Percentiles rank a stretch among this genome's conserved stretches.
These are phyloP conservation scores for Meda fulgida DNA, from an alignment of 2,797 vertebrate genomes.

Conservation along the genomic window DNA sequence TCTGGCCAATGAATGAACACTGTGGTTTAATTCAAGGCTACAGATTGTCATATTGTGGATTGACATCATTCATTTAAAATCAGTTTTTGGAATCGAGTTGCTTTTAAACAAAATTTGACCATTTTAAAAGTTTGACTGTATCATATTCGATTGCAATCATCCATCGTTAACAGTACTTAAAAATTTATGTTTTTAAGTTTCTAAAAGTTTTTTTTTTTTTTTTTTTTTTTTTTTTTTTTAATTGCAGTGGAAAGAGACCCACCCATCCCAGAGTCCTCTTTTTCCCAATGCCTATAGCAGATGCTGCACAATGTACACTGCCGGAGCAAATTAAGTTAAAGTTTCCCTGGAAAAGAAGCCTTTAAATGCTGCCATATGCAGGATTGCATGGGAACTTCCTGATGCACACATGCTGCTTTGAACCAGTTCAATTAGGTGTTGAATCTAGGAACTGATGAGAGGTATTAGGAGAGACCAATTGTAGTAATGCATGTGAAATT, in stretches of 20 bases:
- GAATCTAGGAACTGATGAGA: slow-evolving; percentile 75
- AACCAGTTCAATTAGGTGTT: slow-evolving; percentile 80
- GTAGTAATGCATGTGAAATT: slow-evolving; percentile 36
- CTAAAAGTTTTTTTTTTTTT: too few species aligned
- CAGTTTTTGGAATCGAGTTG: not conserved
- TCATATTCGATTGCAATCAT: not conserved
- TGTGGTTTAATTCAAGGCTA: not conserved
- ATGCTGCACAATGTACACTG: slow-evolving; percentile 78
- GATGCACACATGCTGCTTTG: slow-evolving; percentile 81
- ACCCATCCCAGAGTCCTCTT: slow-evolving; percentile 61
- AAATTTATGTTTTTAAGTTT: not conserved
- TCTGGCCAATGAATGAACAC: not conserved
- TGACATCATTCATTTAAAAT: not conserved
- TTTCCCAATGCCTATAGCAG: slow-evolving; percentile 69
- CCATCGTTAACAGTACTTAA: not conserved
- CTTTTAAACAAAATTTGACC: not conserved
- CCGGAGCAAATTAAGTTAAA: slow-evolving; percentile 84
- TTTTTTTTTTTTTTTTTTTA: not conserved
- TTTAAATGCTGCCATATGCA: slow-evolving; percentile 88
- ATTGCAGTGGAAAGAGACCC: slow-evolving; percentile 21
- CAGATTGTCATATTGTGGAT: not conserved
- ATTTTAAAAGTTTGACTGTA: not conserved
- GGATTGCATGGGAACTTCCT: slow-evolving; percentile 86
- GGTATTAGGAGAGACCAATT: slow-evolving; percentile 48
- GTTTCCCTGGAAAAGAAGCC: slow-evolving; percentile 80